Percentiles rank a stretch among this genome's conserved stretches.
Conservation (phyloP, 2,113 vertebrate species). For the Podarcis cretensis region DNA sequence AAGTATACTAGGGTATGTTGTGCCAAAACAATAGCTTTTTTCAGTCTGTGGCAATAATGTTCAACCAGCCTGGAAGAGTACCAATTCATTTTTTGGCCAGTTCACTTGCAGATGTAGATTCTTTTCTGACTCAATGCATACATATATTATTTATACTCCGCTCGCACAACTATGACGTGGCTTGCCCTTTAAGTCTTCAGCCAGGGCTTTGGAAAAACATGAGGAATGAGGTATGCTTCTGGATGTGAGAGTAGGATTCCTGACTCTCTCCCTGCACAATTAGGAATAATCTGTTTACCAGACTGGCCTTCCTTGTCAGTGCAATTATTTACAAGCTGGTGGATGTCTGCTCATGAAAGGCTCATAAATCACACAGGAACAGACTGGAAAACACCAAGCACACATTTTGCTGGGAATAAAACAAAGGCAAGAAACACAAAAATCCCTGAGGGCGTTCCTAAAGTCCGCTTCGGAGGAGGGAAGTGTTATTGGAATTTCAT, state of each 20-base stretch:
- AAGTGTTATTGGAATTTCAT: neutral
- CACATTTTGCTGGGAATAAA: neutral
- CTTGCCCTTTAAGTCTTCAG: neutral
- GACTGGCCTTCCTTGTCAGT: neutral
- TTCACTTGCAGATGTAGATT: neutral
- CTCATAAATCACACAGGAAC: slow-evolving; percentile 8
- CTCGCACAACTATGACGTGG: neutral
- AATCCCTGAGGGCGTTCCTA: neutral
- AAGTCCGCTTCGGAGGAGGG: neutral
- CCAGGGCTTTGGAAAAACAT: neutral
- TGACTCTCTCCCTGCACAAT: neutral
- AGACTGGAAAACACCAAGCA: neutral
- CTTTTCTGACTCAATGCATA: neutral
- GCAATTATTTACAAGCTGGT: slow-evolving; percentile 20
- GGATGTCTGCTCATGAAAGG: neutral
- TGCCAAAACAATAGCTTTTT: neutral
- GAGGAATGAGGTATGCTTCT: neutral
- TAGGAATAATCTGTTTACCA: slow-evolving; percentile 6
- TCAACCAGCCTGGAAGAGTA: neutral
- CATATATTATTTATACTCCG: neutral
- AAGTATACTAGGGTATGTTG: neutral
- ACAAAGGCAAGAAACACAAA: neutral
- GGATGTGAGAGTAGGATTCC: neutral
- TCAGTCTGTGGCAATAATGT: neutral
- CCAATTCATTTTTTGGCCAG: neutral